Base-by-base conservation (phyloP, 2,113 vertebrate species). In the Glaucidium brasilianum region DNA sequence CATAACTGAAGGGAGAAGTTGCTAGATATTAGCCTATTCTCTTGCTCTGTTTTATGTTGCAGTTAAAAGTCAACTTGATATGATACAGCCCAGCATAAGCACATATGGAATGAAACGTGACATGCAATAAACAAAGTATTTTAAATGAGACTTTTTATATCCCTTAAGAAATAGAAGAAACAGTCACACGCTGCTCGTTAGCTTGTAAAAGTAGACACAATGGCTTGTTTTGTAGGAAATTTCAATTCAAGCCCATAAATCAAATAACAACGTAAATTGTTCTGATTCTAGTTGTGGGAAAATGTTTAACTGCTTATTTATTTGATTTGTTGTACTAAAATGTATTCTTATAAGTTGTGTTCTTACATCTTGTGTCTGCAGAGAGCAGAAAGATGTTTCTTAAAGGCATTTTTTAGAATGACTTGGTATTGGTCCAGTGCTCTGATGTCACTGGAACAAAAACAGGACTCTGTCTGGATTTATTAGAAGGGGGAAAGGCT, bases 371-470 rank as follows among this genome's bases (percentile, higher is more conserved):
- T 12, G 4, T 63, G 64, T 72, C 52, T 81, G 60, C 45, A 73
- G 80, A 87, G 63, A 71, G 15, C 2, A 1, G 32, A 80, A 32
- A 86, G 52, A 84, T 47, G 72, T 86, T 94, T 94, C 88, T 92
- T 88, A 50, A 63, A 91, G 85, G 35, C 4, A 11, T 89, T 85
- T 96, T 94, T 88, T 64, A 81, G 85, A 88, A 92, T 81, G 17
- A 45, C 68, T 94, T 97, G 95, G 96, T 94, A 39, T 53, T 0
- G 0, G 49, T 90, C 95, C 95, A 96, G 91, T 81, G 55, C 35
- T 95, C 88, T 97, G 92, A 96, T 97, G 95, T 95, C 95, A 96
- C 59, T 94, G 85, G 92, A 95, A 92, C 50, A 94, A 88, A 96
- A 96, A 73, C 95, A 95, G 75, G 55, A 53, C 74, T 88, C 58